Conservation (phyloP, 2,797 vertebrate genomes). For the Galaxias olidus region DNA sequence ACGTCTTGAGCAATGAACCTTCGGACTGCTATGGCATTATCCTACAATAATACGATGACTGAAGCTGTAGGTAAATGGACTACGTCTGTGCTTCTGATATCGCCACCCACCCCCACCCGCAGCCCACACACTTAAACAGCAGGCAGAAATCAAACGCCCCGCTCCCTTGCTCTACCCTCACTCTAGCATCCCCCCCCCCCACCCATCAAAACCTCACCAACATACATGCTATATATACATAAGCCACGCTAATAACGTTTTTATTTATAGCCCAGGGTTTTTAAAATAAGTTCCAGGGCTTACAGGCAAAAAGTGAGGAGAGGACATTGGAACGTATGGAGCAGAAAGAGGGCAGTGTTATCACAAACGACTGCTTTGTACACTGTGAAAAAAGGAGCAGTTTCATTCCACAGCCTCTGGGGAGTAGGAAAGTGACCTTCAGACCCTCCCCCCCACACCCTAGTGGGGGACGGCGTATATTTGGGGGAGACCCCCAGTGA, state of each 20-base stretch:
- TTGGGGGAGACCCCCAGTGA: background rate
- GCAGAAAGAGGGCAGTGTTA: constrained; percentile 75
- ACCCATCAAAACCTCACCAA: constrained; percentile 61
- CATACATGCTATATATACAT: constrained; percentile 58
- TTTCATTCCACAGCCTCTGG: constrained; percentile 66
- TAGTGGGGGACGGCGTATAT: background rate
- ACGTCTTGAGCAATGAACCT: no score
- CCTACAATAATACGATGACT: no score
- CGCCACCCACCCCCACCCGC: no score
- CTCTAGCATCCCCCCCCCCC: constrained; percentile 51
- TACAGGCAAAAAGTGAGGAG: constrained; percentile 48
- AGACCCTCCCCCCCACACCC: constrained; percentile 32
- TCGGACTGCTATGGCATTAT: no score
- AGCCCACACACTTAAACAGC: no score
- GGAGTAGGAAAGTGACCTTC: constrained; percentile 67
- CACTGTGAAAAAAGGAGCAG: constrained; percentile 68
- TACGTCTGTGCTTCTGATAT: no score
- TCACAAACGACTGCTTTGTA: constrained; percentile 78
- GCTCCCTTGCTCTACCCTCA: constrained; percentile 19
- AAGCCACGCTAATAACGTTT: constrained; percentile 58
- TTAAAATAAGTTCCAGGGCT: constrained; percentile 63
- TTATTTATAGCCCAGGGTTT: constrained; percentile 67
- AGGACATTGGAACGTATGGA: constrained; percentile 59
- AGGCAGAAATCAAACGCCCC: no score
- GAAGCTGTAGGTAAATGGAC: no score